These are phyloP conservation scores for Spodoptera littoralis DNA, from an alignment of 2,888 invertebrate species.

Conservation along the genomic window DNA sequence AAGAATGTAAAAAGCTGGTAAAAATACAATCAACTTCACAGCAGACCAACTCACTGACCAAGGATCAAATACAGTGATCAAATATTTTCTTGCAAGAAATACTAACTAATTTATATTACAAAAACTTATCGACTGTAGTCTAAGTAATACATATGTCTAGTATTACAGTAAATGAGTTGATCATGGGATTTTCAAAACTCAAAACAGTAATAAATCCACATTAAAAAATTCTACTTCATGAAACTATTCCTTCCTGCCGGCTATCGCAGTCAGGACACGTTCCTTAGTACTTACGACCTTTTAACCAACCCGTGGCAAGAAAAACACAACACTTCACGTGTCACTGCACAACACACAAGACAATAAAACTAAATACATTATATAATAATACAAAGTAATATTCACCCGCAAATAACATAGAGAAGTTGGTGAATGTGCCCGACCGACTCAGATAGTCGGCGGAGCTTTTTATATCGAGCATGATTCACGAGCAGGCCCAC, in stretches of 20 bases:
- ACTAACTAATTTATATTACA: no score
- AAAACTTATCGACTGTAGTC: no score
- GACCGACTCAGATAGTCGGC: conserved; percentile 97
- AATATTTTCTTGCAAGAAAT: no score
- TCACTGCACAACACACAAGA: conserved; percentile 68
- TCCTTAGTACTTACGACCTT: conserved; percentile 62
- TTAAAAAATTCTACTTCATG: no score
- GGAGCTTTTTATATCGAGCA: conserved; percentile 97
- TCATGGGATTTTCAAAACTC: no score
- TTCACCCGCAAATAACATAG: conserved; percentile 98
- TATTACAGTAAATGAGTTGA: no score
- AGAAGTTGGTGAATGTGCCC: conserved; percentile 97
- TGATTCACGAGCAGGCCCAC: conserved; percentile 82
- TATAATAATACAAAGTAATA: conserved; percentile 60
- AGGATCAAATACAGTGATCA: no score
- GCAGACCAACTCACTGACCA: no score
- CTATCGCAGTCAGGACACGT: background rate
- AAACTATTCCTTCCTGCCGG: conserved; percentile 10
- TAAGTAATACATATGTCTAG: no score
- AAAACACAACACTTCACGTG: conserved; percentile 59
- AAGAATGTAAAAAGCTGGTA: no score
- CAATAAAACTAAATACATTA: conserved; percentile 55
- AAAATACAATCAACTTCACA: no score
- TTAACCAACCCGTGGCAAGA: conserved; percentile 41
- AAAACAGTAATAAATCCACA: no score